A percentile compares a stretch with the other conserved stretches of the same genome.
Evolutionary conservation across 2,797 vertebrate genomes (phyloP).

Genomic region (Mus minutoides): DNA sequence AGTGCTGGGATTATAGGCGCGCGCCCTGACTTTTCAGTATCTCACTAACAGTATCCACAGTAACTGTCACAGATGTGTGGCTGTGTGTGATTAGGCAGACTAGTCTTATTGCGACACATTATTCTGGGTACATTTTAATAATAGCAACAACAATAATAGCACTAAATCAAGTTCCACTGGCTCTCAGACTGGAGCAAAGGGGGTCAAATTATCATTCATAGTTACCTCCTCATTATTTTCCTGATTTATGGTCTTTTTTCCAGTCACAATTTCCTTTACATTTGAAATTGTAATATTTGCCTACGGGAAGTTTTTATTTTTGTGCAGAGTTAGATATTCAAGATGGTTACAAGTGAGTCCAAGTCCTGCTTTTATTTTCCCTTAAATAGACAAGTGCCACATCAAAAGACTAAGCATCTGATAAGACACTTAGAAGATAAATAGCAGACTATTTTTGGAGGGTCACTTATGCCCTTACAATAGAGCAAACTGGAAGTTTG

Average conservation of each 20-base stretch:
- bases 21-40: not conserved
- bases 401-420: conserved; percentile 60
- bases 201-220: not conserved
- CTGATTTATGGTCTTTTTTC: conserved; percentile 38
- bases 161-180: not conserved
- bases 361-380: conserved; percentile 49
- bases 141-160: not conserved
- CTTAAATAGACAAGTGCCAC: conserved; percentile 33
- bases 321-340: conserved; percentile 34
- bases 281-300: conserved; percentile 48
- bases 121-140: conserved; percentile 25
- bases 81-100: conserved; percentile 5
- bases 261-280: conserved; percentile 17
- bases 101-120: not conserved
- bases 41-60: not conserved
- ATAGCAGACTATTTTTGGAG: conserved; percentile 47
- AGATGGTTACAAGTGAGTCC: not conserved
- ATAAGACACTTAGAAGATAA: conserved; percentile 57
- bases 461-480: conserved; percentile 79
- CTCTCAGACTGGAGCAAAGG: conserved; percentile 4
- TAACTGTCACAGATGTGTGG: not conserved
- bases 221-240: conserved; percentile 15
- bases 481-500: conserved; percentile 75
- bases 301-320: not conserved
- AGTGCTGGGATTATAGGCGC: too few species aligned